Evolutionary conservation across 2,888 invertebrate genomes (phyloP), one percentile per base, ranked within the genome.

Genomic region (Tinea pellionella): DNA sequence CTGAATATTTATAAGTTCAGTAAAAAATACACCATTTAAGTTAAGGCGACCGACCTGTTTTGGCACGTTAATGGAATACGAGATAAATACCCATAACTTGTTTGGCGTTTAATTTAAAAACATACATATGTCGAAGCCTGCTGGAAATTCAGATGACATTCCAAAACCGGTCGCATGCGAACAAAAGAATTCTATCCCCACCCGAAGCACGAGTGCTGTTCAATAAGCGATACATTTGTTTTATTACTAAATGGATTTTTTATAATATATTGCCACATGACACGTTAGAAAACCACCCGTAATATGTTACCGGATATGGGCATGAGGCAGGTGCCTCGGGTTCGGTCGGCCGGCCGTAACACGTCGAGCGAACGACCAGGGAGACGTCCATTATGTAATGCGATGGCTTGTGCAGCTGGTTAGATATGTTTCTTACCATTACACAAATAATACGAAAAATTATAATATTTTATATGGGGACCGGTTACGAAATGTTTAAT

Each of bases 1-100:
- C 67, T 70, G 73, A 75, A 77, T 78, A 79, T 80, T 78, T 75
- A 78, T 73, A 71, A 72, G 64, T 70, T 68, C 72, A 76, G 77
- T 73, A 71, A 29, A 59, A 59, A 42, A 59, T 59, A 41, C 15
- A 47, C 47, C 41, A 13, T 37, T 42, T 55, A 55, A 55, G 24
- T 47, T 19, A 53, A 53, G 51, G 53, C 18, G 16, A 24, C 53
- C 53, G 24, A 24, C 24, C 16, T 53, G 53, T 24, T 53, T 24
- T 53, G 53, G 24, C 24, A 53, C 53, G 18, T 53, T 53, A 53
- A 53, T 53, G 16, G 16, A 47, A 13, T 15, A 47, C 13, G 47
- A 47, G 13, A 47, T 47, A 47, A n/a, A 47, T 47, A 4, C 18
- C 7, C 55, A 24, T 55, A 55, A 51, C 51, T 51, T 51, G 51